Evolutionary conservation across 2,113 vertebrate genomes (phyloP).

Genomic region (Sphaerodactylus townsendi): DNA sequence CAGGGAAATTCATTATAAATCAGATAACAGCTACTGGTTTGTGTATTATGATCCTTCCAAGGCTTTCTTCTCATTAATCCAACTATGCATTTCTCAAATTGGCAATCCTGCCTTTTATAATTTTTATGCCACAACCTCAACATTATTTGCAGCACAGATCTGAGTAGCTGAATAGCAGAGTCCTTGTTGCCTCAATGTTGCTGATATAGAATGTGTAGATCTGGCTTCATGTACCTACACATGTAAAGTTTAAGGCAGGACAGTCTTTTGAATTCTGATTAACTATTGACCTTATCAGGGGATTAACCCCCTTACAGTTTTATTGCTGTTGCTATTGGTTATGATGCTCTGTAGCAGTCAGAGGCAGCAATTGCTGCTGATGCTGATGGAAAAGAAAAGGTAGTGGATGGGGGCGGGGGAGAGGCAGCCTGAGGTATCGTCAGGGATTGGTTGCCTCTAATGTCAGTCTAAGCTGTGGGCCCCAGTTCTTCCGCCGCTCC

Average conservation of each 20-base stretch:
- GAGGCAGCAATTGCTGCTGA: conserved; percentile 51
- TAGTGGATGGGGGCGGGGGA: conserved; percentile 49
- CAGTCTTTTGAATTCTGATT: conserved; percentile 5
- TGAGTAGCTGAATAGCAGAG: not conserved
- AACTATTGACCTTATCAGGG: conserved; percentile 35
- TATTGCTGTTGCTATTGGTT: conserved; percentile 43
- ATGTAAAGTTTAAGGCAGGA: conserved; percentile 23
- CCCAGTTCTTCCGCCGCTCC: conserved; percentile 68
- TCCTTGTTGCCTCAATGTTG: not conserved
- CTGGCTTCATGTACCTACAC: not conserved
- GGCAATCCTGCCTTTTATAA: not conserved
- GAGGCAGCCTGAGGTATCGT: conserved; percentile 1
- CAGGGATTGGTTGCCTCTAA: conserved; percentile 54
- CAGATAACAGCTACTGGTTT: not conserved
- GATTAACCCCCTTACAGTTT: conserved; percentile 28
- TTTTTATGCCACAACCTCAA: conserved; percentile 9
- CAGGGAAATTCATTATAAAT: not conserved
- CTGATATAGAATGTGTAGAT: not conserved
- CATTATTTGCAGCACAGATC: conserved; percentile 11
- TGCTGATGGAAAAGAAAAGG: conserved; percentile 59
- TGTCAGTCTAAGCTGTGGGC: conserved; percentile 50
- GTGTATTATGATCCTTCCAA: not conserved
- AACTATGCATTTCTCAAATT: conserved; percentile 6
- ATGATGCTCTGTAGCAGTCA: conserved; percentile 49
- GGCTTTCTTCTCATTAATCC: not conserved